Evolutionary conservation across 2,797 vertebrate genomes (phyloP), one percentile per base, ranked within the genome.

Genomic region (Pangasius krempfi): DNA sequence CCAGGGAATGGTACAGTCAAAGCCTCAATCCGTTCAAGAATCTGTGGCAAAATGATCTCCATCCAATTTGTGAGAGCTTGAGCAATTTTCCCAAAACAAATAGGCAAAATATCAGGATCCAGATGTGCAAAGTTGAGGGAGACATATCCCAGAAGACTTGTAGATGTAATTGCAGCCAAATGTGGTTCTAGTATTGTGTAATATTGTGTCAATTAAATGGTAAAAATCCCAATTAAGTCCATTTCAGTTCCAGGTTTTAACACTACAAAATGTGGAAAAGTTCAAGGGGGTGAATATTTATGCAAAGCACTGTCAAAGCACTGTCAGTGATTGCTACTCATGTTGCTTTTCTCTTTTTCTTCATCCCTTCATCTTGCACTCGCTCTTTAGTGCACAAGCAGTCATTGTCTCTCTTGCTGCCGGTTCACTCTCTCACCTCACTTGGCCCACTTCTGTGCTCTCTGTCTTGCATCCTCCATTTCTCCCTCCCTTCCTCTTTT

Each of bases 401-500:
- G 25, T 54, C 47, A 3, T 3, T 27, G 12, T 50, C 47, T 25
- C 50, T 50, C 27, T 5, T 37, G 52, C 25, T 10, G 37, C 40
- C 40, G 13, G 27, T 66, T 5, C 27, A 5, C 37, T 72, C 76
- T 25, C 25, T 64, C 40, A n/a, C 54, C 70, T 62, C 30, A 25
- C 58, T 54, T 58, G 33, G 47, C 44, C 56, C 16, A 9, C 27
- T 44, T 44, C 37, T 47, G 80, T 47, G 40, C 64, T 72, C 9
- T 7, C 66, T 72, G 64, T 82, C 79, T 54, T 33, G 30, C 76
- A 33, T 70, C 16, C 60, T 68, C 22, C 44, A 27, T 44, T 30
- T 85, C 72, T 62, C 50, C 52, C 76, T 87, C 13, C n/a, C 30
- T 84, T 30, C 37, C 86, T 70, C 22, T 79, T 87, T 64, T 73